Conservation (phyloP, 1,140 invertebrate species). For the Parasteatoda tepidariorum region DNA sequence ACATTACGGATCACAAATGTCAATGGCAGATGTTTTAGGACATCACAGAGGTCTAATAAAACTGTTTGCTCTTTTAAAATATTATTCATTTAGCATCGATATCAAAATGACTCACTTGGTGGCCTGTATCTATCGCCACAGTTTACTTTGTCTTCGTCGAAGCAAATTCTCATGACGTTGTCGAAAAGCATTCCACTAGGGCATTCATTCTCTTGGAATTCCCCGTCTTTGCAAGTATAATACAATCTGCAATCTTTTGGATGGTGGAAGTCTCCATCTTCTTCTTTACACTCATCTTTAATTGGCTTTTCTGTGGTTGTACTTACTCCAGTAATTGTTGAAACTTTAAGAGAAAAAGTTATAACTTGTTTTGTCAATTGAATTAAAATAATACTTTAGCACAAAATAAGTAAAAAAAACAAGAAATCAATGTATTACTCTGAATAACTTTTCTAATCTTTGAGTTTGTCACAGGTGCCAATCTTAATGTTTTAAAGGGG, state of each 20-base stretch:
- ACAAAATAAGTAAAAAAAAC: no score
- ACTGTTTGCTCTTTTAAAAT: no score
- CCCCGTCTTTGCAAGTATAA: slow-evolving; percentile 47
- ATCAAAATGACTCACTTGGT: slow-evolving; percentile 4
- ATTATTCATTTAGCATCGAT: background rate
- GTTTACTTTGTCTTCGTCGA: slow-evolving; percentile 12
- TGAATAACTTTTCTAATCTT: no score
- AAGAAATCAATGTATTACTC: no score
- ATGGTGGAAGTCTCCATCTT: slow-evolving; percentile 51
- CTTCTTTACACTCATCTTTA: slow-evolving; percentile 31
- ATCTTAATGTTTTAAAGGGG: no score
- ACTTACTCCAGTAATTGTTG: background rate
- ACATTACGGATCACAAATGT: no score
- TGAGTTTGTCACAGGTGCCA: no score
- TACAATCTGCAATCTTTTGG: slow-evolving; percentile 35
- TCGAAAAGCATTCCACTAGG: slow-evolving; percentile 47
- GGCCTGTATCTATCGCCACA: slow-evolving; percentile 20
- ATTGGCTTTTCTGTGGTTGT: slow-evolving; percentile 24
- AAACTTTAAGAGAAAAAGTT: background rate
- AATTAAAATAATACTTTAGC: no score
- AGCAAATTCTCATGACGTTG: slow-evolving; percentile 28
- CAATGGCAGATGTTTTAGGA: no score
- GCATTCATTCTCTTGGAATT: slow-evolving; percentile 32
- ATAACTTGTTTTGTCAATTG: background rate
- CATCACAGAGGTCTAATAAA: no score